Conservation (phyloP, 1,140 invertebrate species). For the Dolichoris vasculosae region DNA sequence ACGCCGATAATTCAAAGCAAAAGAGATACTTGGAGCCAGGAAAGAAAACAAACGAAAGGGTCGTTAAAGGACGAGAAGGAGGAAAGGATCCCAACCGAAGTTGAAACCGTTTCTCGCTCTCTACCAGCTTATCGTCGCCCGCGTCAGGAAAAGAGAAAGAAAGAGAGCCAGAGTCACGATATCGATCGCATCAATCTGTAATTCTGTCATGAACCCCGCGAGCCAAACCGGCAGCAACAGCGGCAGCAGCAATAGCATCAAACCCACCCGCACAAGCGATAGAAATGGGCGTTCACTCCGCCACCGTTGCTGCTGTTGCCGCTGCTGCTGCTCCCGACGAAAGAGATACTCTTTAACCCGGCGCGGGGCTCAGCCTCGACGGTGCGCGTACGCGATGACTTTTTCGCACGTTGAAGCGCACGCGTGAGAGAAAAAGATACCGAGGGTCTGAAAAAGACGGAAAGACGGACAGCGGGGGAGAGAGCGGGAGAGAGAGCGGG, state of each 20-base stretch:
- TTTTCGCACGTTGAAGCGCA: slow-evolving; percentile 30
- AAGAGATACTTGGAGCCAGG: too few relatives aligned
- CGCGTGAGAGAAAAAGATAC: slow-evolving; percentile 8
- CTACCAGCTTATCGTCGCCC: background rate
- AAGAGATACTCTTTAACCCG: slow-evolving; percentile 15
- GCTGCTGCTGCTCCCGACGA: background rate
- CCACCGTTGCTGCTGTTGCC: background rate
- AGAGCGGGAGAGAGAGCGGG: background rate
- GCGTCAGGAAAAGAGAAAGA: slow-evolving; percentile 10
- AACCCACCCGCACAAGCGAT: slow-evolving; percentile 45
- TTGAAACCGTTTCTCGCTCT: background rate
- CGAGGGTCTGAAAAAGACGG: background rate
- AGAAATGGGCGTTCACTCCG: slow-evolving; percentile 72
- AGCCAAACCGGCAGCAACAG: slow-evolving; percentile 50
- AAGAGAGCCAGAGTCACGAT: slow-evolving; percentile 59
- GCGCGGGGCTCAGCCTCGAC: background rate
- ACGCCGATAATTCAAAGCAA: too few relatives aligned
- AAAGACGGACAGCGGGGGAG: background rate
- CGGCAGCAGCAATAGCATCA: too few relatives aligned
- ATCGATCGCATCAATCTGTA: slow-evolving; percentile 72
- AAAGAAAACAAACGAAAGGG: too few relatives aligned
- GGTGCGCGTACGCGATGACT: slow-evolving; percentile 40
- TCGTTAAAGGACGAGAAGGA: background rate
- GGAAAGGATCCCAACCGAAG: background rate
- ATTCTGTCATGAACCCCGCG: slow-evolving; percentile 62